phyloP scores from a whole-genome alignment of 2,888 invertebrate genomes.

The Meteorus cinctellus region DNA sequence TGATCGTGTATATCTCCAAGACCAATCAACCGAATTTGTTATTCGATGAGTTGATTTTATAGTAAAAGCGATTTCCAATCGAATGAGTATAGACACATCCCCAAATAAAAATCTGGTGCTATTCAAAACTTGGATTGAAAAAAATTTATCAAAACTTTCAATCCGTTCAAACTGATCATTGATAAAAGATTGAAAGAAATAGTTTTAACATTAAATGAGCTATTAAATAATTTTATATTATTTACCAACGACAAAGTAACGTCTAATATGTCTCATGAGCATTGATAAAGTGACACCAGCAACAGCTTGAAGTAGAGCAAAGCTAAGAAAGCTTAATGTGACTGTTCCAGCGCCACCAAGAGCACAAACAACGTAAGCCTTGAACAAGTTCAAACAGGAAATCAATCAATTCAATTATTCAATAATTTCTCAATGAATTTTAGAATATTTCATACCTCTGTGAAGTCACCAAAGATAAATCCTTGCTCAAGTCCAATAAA shows the following conservation, averaged over 20 bases:
- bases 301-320: constrained; percentile 83
- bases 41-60: no score
- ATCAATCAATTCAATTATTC: neutral
- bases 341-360: constrained; percentile 82
- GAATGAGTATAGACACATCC: no score
- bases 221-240: constrained; percentile 45
- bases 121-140: no score
- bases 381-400: constrained; percentile 61
- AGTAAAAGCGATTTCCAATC: no score
- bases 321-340: constrained; percentile 82
- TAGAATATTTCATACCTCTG: constrained; percentile 77
- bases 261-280: constrained; percentile 83
- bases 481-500: constrained; percentile 91
- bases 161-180: no score
- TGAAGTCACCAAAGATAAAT: constrained; percentile 88
- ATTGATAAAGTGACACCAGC: constrained; percentile 88
- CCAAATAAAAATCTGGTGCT: no score
- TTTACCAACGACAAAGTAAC: constrained; percentile 83
- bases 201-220: no score
- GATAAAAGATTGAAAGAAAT: no score
- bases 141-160: no score
- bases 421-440: constrained; percentile 1
- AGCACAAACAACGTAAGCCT: constrained; percentile 90
- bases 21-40: no score
- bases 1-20: no score